Percentiles rank a stretch among this genome's conserved stretches.
These are phyloP conservation scores for Agrochola lychnidis DNA, from an alignment of 2,888 invertebrate species.

Conservation along the genomic window DNA sequence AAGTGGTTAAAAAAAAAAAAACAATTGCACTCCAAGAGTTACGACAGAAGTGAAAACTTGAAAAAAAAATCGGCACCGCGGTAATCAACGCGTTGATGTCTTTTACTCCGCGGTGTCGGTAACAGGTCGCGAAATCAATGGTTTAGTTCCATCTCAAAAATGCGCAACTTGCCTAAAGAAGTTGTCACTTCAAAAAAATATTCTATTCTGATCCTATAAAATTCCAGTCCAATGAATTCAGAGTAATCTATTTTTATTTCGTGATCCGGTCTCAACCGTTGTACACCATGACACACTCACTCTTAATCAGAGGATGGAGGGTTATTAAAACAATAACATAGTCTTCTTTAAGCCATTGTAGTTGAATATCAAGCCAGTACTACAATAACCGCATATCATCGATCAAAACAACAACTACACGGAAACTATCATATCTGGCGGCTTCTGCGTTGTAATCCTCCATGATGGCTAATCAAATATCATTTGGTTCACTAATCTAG, in stretches of 20 bases:
- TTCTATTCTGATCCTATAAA: not conserved
- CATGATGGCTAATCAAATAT: slow-evolving; percentile 75
- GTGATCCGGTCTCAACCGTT: not conserved
- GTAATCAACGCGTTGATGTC: too few species aligned
- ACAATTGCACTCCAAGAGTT: too few species aligned
- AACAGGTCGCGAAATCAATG: too few species aligned
- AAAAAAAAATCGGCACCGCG: too few species aligned
- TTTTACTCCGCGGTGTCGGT: too few species aligned
- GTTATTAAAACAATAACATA: not conserved
- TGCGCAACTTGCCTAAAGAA: too few species aligned
- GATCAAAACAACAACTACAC: slow-evolving; percentile 42
- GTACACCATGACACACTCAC: not conserved
- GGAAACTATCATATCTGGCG: slow-evolving; percentile 49
- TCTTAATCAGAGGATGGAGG: not conserved
- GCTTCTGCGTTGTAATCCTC: slow-evolving; percentile 63
- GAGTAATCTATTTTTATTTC: not conserved
- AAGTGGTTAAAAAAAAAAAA: too few species aligned
- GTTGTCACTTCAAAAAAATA: too few species aligned
- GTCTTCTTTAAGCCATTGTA: not conserved
- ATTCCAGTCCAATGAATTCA: not conserved
- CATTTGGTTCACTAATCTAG: slow-evolving; percentile 77
- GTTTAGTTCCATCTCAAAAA: too few species aligned
- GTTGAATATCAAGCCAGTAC: not conserved
- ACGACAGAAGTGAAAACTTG: too few species aligned
- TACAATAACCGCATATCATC: slow-evolving; percentile 17